Conservation (phyloP, 2,113 vertebrate species). For the Thomomys bottae region DNA sequence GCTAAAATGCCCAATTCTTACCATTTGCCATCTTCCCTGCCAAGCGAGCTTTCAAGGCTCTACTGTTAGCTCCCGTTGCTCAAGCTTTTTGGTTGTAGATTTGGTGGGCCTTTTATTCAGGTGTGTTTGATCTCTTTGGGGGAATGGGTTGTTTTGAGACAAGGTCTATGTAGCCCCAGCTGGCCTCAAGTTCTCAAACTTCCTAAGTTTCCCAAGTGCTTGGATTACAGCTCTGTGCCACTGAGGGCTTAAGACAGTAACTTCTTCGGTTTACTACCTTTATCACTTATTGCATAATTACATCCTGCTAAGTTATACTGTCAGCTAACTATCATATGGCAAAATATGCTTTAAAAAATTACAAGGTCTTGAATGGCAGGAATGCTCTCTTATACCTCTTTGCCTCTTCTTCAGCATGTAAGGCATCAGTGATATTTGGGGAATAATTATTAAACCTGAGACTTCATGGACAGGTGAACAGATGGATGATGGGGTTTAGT, state of each 20-base stretch:
- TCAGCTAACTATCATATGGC: neutral
- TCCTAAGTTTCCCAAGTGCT: neutral
- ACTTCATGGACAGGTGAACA: neutral
- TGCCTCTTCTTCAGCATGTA: neutral
- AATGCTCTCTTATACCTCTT: neutral
- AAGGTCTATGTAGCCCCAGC: neutral
- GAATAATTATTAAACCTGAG: constrained; percentile 6
- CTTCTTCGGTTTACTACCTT: neutral
- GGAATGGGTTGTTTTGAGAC: neutral
- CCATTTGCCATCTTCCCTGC: neutral
- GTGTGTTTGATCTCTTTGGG: neutral
- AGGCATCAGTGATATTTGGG: neutral
- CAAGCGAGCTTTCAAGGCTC: neutral
- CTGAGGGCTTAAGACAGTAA: neutral
- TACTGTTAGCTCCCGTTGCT: neutral
- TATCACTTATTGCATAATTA: neutral
- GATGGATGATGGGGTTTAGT: no score
- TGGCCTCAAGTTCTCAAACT: neutral
- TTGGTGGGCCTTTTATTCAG: neutral
- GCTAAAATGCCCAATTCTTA: neutral
- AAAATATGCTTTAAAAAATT: constrained; percentile 11
- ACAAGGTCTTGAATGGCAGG: neutral
- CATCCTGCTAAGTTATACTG: neutral
- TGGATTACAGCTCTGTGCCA: neutral
- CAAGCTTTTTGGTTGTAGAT: neutral